Conservation (phyloP, 2,797 vertebrate species). For the Graptemys geographica region DNA sequence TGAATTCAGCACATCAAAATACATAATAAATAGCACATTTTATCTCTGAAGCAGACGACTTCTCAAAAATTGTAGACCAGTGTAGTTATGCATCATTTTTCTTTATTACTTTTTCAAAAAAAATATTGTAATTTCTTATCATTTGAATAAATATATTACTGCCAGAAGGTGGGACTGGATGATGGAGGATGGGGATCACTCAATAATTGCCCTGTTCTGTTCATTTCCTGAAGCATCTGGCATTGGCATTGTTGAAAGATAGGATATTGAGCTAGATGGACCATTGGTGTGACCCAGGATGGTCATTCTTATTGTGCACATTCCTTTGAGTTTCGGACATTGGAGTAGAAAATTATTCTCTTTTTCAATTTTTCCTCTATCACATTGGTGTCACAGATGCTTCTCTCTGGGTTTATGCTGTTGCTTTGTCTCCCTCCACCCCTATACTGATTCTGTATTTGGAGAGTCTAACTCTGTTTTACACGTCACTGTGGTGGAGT, state of each 20-base stretch:
- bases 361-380: background rate
- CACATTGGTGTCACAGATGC: background rate
- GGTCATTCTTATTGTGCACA: background rate
- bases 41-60: too few species aligned
- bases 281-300: background rate
- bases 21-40: too few species aligned
- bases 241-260: background rate
- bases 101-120: background rate
- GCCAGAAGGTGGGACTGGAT: background rate
- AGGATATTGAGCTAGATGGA: background rate
- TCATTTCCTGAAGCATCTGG: background rate
- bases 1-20: too few species aligned
- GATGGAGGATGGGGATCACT: background rate
- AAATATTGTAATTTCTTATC: background rate
- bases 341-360: background rate
- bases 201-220: background rate
- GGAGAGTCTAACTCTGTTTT: background rate
- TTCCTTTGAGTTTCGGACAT: background rate
- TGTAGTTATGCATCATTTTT: background rate
- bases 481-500: background rate
- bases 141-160: background rate
- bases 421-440: background rate
- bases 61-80: too few species aligned
- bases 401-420: background rate
- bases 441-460: background rate